Conservation (phyloP, 2,888 invertebrate genomes). For the Eupithecia tripunctaria region DNA sequence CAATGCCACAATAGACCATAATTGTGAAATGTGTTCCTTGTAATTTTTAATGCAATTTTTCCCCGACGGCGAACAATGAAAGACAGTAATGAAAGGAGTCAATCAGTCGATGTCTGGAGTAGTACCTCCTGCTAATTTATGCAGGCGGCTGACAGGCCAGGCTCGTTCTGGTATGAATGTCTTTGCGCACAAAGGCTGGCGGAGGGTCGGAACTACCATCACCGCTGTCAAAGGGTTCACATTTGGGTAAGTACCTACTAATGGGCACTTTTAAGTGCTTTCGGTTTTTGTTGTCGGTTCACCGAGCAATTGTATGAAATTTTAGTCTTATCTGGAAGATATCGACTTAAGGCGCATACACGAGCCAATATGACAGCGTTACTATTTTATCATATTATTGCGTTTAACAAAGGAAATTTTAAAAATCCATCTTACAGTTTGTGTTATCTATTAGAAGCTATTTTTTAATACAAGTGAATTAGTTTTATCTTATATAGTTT, state of each 20-base stretch:
- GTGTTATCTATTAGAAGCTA: too few relatives aligned
- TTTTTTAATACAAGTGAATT: too few relatives aligned
- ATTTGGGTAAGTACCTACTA: slow-evolving; percentile 29
- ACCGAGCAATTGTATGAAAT: not conserved
- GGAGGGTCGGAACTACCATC: slow-evolving; percentile 25
- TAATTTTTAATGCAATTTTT: slow-evolving; percentile 79
- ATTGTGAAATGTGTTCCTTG: slow-evolving; percentile 82
- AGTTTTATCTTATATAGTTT: too few relatives aligned
- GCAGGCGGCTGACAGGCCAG: slow-evolving; percentile 52
- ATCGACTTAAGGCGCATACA: too few relatives aligned
- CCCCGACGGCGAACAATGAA: slow-evolving; percentile 78
- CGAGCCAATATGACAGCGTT: too few relatives aligned
- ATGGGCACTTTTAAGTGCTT: slow-evolving; percentile 25
- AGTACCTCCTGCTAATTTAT: slow-evolving; percentile 75
- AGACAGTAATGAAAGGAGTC: slow-evolving; percentile 82
- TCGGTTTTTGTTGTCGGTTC: slow-evolving; percentile 9
- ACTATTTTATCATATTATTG: too few relatives aligned
- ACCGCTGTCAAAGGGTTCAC: slow-evolving; percentile 41
- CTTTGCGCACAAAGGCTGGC: slow-evolving; percentile 67
- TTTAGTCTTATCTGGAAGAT: not conserved
- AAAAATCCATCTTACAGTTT: too few relatives aligned
- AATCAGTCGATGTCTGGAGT: slow-evolving; percentile 80
- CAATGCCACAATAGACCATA: slow-evolving; percentile 83
- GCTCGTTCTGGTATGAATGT: slow-evolving; percentile 55
- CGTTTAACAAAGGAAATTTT: too few relatives aligned